Conservation (phyloP, 1,140 invertebrate genomes). For the Pentalonia nigronervosa region DNA sequence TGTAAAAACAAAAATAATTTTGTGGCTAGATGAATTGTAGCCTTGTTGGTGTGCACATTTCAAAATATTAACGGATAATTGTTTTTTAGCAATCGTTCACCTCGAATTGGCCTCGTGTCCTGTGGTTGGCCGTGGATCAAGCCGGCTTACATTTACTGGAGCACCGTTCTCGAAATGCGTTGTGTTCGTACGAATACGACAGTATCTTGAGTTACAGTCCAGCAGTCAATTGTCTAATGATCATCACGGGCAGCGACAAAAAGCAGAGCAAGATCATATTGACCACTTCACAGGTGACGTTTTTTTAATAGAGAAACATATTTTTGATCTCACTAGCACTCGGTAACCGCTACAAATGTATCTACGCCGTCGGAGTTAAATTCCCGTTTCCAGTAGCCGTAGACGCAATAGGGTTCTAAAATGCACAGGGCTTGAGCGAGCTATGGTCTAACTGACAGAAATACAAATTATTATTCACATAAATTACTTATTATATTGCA, state of each 20-base stretch:
- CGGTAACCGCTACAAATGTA: too few relatives aligned
- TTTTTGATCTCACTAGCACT: too few relatives aligned
- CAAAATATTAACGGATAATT: background rate
- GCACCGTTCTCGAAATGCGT: slow-evolving; percentile 83
- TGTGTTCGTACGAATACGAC: slow-evolving; percentile 88
- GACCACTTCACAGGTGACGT: slow-evolving; percentile 80
- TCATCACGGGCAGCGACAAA: slow-evolving; percentile 84
- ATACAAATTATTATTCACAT: too few relatives aligned
- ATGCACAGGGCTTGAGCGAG: too few relatives aligned
- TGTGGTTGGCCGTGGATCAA: slow-evolving; percentile 93
- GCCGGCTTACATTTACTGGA: slow-evolving; percentile 90
- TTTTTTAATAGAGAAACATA: background rate
- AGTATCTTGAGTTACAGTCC: slow-evolving; percentile 88
- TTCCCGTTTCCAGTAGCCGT: too few relatives aligned
- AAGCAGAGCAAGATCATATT: slow-evolving; percentile 92
- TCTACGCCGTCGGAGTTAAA: too few relatives aligned
- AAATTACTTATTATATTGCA: background rate
- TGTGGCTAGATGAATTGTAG: background rate
- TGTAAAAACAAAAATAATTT: background rate
- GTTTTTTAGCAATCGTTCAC: slow-evolving; percentile 87
- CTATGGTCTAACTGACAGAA: too few relatives aligned
- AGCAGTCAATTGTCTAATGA: slow-evolving; percentile 87
- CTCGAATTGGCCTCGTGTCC: slow-evolving; percentile 88
- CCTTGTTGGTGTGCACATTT: background rate
- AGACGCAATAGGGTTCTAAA: too few relatives aligned